These are phyloP conservation scores for Agonopterix subpropinquella DNA, from an alignment of 2,888 invertebrate genomes.

Conservation along the genomic window DNA sequence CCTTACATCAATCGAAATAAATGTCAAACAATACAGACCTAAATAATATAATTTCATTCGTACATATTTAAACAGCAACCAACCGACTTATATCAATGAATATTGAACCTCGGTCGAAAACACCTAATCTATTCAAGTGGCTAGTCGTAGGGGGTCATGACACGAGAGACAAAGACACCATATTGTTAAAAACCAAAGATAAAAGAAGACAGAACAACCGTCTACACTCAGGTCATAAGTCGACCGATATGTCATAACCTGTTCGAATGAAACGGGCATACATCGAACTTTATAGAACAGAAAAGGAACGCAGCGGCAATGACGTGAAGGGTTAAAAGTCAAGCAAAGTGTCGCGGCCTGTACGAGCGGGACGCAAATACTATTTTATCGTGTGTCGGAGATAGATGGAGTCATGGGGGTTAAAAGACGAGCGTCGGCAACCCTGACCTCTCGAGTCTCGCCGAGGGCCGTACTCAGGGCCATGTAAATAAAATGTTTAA, in stretches of 20 bases:
- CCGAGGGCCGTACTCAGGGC: constrained; percentile 52
- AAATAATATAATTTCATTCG: constrained; percentile 34
- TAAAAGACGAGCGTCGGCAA: constrained; percentile 72
- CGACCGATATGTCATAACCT: constrained; percentile 74
- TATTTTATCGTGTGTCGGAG: constrained; percentile 30
- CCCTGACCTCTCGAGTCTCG: constrained; percentile 66
- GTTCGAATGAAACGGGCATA: constrained; percentile 53
- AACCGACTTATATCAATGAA: constrained; percentile 65
- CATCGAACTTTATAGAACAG: constrained; percentile 24
- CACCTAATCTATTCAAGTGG: constrained; percentile 74
- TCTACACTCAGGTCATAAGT: constrained; percentile 66
- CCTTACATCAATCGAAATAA: too few species aligned
- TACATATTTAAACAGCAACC: constrained; percentile 64
- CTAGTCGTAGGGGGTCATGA: constrained; percentile 68
- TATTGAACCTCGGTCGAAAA: constrained; percentile 71
- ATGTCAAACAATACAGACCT: constrained; percentile 9
- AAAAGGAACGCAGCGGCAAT: constrained; percentile 57
- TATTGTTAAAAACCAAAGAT: constrained; percentile 34
- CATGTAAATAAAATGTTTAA: constrained; percentile 17
- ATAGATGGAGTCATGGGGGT: constrained; percentile 48
- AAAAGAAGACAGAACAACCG: constrained; percentile 46
- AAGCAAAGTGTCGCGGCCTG: constrained; percentile 71
- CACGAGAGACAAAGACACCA: constrained; percentile 51
- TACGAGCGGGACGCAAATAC: constrained; percentile 39
- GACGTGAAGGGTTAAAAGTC: constrained; percentile 72